A percentile compares a stretch with the other conserved stretches of the same genome.
Conservation (phyloP, 2,797 vertebrate genomes). For the Poecilia picta region DNA sequence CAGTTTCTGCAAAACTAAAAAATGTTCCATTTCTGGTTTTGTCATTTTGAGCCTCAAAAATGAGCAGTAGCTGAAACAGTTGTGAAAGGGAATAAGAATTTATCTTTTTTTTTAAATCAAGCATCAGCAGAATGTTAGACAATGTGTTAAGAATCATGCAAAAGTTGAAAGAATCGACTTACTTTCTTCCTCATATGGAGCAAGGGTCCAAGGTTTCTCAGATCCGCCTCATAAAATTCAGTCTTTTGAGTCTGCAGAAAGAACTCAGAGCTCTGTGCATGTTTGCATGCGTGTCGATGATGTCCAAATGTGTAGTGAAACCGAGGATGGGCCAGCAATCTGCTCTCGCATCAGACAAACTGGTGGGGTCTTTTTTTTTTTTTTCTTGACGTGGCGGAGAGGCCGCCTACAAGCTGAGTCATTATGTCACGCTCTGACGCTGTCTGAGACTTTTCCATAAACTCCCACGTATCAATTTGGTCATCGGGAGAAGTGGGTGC, state of each 20-base stretch:
- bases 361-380: slow-evolving; percentile 52
- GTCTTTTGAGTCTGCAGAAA: slow-evolving; percentile 40
- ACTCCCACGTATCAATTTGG: slow-evolving; percentile 71
- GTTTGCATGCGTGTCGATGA: slow-evolving; percentile 34
- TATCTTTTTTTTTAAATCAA: neutral
- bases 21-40: neutral
- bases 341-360: slow-evolving; percentile 71
- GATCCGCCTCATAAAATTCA: slow-evolving; percentile 66
- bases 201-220: slow-evolving; percentile 61
- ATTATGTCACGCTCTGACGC: slow-evolving; percentile 74
- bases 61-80: neutral
- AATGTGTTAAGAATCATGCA: neutral
- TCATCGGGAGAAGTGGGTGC: slow-evolving; percentile 64
- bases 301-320: slow-evolving; percentile 66
- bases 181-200: slow-evolving; percentile 83
- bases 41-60: neutral
- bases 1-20: neutral
- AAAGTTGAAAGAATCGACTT: slow-evolving; percentile 43
- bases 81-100: neutral
- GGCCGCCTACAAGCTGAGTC: slow-evolving; percentile 81
- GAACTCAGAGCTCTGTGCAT: slow-evolving; percentile 51
- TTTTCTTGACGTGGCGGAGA: slow-evolving; percentile 63
- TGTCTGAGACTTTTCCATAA: slow-evolving; percentile 73
- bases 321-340: slow-evolving; percentile 67
- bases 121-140: neutral